These are phyloP conservation scores for Radopholus similis DNA, from an alignment of 1,140 invertebrate species.

Conservation along the genomic window DNA sequence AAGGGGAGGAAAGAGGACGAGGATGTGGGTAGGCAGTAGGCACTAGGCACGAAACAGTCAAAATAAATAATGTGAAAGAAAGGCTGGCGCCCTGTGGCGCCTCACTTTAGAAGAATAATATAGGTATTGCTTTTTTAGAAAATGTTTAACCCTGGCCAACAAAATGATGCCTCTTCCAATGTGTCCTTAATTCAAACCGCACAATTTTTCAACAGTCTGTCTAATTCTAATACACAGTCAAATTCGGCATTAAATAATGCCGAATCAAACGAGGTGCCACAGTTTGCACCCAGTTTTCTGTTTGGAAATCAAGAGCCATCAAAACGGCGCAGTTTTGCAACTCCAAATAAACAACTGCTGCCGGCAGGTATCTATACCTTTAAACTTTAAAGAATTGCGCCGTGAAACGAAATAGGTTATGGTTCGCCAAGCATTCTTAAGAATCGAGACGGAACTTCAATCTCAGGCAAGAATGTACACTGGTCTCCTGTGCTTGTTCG, in stretches of 20 bases:
- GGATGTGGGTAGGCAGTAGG: too few relatives aligned
- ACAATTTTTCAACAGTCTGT: background rate
- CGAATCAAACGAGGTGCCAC: background rate
- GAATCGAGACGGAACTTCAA: slow-evolving; percentile 5
- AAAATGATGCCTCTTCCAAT: background rate
- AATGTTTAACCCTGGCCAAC: background rate
- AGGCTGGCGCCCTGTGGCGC: too few relatives aligned
- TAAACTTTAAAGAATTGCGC: background rate
- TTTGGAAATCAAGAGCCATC: slow-evolving; percentile 25
- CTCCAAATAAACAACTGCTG: background rate
- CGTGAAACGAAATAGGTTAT: slow-evolving; percentile 8
- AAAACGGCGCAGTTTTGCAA: slow-evolving; percentile 24
- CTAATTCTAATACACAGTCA: too few relatives aligned
- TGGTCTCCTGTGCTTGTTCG: slow-evolving; percentile 33
- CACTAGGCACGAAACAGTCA: too few relatives aligned
- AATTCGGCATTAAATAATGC: too few relatives aligned
- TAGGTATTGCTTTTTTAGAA: background rate
- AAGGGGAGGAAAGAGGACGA: too few relatives aligned
- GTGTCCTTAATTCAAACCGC: background rate
- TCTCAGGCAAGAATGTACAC: slow-evolving; percentile 25
- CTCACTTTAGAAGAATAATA: too few relatives aligned
- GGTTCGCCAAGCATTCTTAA: slow-evolving; percentile 20
- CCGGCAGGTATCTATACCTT: background rate
- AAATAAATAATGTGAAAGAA: too few relatives aligned
- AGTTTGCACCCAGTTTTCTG: slow-evolving; percentile 29